Percentiles rank a stretch among this genome's conserved stretches.
Conservation (phyloP, 2,888 invertebrate species). For the Mesorhabditis spiculigera region DNA sequence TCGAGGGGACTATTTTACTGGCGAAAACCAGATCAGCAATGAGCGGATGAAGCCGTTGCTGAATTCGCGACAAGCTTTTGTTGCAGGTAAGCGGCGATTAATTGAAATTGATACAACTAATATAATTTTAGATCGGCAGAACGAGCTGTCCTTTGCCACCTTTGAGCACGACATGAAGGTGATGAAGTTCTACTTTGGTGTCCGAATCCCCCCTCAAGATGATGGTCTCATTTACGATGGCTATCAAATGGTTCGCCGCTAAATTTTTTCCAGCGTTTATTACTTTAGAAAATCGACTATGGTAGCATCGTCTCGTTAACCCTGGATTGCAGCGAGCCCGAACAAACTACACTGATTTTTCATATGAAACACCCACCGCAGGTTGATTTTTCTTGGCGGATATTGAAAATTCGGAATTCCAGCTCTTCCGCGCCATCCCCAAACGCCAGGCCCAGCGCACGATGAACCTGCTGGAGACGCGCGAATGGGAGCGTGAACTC, state of each 20-base stretch:
- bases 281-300: constrained; percentile 5
- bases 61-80: constrained; percentile 7
- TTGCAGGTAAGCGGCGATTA: constrained; percentile 12
- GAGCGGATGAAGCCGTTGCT: constrained; percentile 6
- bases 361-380: constrained; percentile 35
- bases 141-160: constrained; percentile 26
- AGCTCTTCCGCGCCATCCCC: constrained; percentile 36
- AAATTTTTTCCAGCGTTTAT: constrained; percentile 13
- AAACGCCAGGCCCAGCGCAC: constrained; percentile 16
- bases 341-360: constrained; percentile 22
- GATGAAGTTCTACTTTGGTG: constrained; percentile 31
- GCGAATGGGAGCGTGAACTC: constrained; percentile 17
- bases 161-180: constrained; percentile 39
- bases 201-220: constrained; percentile 14
- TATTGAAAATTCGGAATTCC: neutral
- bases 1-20: constrained; percentile 34
- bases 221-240: constrained; percentile 34
- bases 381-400: constrained; percentile 3
- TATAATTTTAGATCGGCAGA: constrained; percentile 18
- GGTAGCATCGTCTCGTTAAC: constrained; percentile 16
- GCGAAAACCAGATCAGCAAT: constrained; percentile 29
- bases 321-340: constrained; percentile 21
- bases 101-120: neutral
- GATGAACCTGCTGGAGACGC: constrained; percentile 14
- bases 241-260: constrained; percentile 26